A percentile compares a stretch with the other conserved stretches of the same genome.
Evolutionary conservation across 2,797 vertebrate genomes (phyloP).

Genomic region (Bryconaethiops microstoma): DNA sequence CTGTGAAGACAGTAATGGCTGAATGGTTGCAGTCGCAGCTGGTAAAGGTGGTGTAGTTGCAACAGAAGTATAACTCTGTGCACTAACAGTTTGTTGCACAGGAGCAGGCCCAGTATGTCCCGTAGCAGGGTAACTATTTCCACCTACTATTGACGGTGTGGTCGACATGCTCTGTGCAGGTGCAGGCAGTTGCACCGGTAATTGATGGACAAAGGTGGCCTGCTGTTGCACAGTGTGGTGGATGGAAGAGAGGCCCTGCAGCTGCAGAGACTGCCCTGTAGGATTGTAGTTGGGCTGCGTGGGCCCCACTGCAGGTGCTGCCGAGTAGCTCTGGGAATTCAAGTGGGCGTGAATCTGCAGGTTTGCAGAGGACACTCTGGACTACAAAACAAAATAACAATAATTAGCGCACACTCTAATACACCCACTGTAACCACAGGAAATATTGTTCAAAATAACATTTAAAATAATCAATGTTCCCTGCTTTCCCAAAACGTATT

Average conservation of each 20-base stretch:
- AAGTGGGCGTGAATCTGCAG: conserved; percentile 56
- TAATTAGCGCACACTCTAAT: conserved; percentile 31
- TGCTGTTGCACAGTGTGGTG: conserved; percentile 67
- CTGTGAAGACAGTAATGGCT: background rate
- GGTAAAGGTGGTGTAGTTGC: background rate
- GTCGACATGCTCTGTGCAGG: conserved; percentile 31
- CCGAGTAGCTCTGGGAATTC: conserved; percentile 58
- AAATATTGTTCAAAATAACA: background rate
- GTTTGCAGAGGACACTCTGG: conserved; percentile 58
- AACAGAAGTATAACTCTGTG: conserved; percentile 53
- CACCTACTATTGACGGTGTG: background rate
- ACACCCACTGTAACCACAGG: conserved; percentile 17
- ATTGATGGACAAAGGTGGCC: conserved; percentile 2
- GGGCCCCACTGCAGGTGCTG: conserved; percentile 49
- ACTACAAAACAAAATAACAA: conserved; percentile 62
- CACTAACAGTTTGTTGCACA: conserved; percentile 49
- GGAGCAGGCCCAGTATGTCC: conserved; percentile 16
- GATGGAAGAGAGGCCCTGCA: conserved; percentile 44
- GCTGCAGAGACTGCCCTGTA: conserved; percentile 22
- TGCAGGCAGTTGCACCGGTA: conserved; percentile 51
- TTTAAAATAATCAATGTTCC: background rate
- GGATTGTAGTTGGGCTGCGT: conserved; percentile 48
- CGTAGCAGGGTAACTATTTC: conserved; percentile 1
- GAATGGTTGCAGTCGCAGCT: background rate
- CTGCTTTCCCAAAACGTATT: too few relatives aligned